Evolutionary conservation across 2,113 vertebrate genomes (phyloP).

Genomic region (Grallaria varia): DNA sequence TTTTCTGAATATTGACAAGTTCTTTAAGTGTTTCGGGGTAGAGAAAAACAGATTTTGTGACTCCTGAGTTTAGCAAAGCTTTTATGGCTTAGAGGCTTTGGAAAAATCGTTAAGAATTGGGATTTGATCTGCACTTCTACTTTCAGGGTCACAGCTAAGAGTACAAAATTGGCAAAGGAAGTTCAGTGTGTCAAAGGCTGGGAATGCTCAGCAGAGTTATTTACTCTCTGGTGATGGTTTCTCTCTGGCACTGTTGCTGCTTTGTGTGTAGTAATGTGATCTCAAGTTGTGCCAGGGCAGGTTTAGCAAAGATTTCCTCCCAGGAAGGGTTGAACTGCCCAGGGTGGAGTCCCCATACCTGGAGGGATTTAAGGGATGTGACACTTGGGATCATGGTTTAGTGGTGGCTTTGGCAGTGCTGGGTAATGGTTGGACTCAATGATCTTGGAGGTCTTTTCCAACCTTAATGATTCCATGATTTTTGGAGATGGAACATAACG

Average conservation of each 20-base stretch:
- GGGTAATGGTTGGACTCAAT: fast-evolving
- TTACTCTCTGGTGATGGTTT: not conserved
- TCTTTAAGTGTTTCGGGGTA: not conserved
- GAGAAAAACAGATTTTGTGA: not conserved
- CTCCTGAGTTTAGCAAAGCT: not conserved
- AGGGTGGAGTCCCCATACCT: fast-evolving
- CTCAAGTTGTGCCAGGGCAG: not conserved
- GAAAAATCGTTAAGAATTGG: not conserved
- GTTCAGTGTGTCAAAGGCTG: not conserved
- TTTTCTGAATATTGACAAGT: not conserved
- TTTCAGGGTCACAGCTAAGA: not conserved
- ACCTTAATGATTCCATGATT: not conserved
- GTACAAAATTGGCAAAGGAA: not conserved
- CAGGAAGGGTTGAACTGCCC: not conserved
- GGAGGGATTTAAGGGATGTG: not conserved
- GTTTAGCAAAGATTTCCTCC: not conserved
- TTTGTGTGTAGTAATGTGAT: not conserved
- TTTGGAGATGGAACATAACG: not conserved
- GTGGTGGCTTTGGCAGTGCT: not conserved
- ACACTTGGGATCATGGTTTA: not conserved
- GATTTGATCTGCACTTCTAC: not conserved
- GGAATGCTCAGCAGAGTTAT: not conserved
- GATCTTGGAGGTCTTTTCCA: not conserved
- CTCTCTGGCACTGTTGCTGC: not conserved
- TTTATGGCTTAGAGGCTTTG: conserved; percentile 27